These are phyloP conservation scores for Lerista edwardsae DNA, from an alignment of 2,797 vertebrate genomes.

Conservation along the genomic window DNA sequence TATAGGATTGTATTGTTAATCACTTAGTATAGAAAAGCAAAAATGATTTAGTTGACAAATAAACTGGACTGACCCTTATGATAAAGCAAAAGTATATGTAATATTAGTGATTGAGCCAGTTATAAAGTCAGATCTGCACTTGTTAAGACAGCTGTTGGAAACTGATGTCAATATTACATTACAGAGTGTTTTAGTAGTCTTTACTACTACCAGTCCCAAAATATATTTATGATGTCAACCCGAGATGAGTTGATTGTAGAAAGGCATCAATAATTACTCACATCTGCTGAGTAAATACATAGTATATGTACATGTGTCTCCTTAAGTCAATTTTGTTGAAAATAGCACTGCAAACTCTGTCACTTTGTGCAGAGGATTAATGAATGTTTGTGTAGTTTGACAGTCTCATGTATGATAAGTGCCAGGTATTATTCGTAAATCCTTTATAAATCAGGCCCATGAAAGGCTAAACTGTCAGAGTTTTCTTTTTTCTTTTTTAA, in stretches of 20 bases:
- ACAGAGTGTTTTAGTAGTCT: conserved; percentile 65
- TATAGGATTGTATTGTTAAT: neutral
- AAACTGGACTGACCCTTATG: conserved; percentile 54
- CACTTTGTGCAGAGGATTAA: conserved; percentile 66
- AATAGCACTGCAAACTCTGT: conserved; percentile 50
- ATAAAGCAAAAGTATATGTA: conserved; percentile 49
- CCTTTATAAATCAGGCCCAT: conserved; percentile 61
- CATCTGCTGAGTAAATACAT: conserved; percentile 62
- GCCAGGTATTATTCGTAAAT: conserved; percentile 64
- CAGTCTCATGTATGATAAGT: conserved; percentile 50
- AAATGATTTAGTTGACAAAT: conserved; percentile 47
- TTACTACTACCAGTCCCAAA: conserved; percentile 65
- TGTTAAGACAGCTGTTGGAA: conserved; percentile 70
- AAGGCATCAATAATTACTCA: conserved; percentile 58
- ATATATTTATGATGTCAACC: conserved; percentile 68
- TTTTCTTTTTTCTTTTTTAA: conserved; percentile 36
- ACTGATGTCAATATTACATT: conserved; percentile 65
- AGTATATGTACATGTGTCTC: conserved; percentile 30
- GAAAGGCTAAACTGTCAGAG: conserved; percentile 51
- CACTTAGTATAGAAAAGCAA: conserved; percentile 33
- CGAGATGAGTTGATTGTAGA: conserved; percentile 61
- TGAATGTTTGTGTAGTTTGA: conserved; percentile 69
- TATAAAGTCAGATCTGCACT: conserved; percentile 47
- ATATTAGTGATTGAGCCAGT: conserved; percentile 22
- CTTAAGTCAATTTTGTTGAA: conserved; percentile 59